Percentiles rank a stretch among this genome's conserved stretches.
phyloP scores from a whole-genome alignment of 2,113 vertebrate genomes.

The Silurus glanis region DNA sequence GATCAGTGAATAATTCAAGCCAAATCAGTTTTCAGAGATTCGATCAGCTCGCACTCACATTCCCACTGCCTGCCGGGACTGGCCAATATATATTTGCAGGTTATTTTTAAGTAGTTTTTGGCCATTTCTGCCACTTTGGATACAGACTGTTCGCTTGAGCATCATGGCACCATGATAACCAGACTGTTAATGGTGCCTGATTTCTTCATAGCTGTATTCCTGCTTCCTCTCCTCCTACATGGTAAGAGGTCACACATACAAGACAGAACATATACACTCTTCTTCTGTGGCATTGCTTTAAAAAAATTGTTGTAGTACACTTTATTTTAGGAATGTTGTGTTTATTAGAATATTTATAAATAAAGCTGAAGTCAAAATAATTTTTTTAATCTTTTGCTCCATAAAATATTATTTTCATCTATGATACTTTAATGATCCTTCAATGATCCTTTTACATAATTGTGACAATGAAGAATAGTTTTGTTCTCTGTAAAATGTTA shows the following conservation, averaged over 20 bases:
- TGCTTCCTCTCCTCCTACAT: slow-evolving; percentile 37
- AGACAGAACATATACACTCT: background rate
- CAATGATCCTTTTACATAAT: background rate
- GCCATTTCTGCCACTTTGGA: background rate
- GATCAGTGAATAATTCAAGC: slow-evolving; percentile 55
- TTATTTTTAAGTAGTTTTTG: background rate
- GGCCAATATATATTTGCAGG: background rate
- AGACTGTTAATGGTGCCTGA: slow-evolving; percentile 32
- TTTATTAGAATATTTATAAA: background rate
- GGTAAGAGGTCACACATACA: slow-evolving; percentile 50
- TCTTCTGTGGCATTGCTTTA: background rate
- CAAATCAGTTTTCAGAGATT: slow-evolving; percentile 54
- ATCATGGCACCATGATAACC: slow-evolving; percentile 57
- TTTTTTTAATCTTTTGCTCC: too few species aligned
- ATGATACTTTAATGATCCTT: background rate
- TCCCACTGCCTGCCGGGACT: slow-evolving; percentile 5
- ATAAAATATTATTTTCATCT: background rate
- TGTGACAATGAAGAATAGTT: background rate
- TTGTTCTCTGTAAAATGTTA: background rate
- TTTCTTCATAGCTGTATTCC: slow-evolving; percentile 35
- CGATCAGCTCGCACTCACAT: background rate
- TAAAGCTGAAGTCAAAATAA: too few species aligned
- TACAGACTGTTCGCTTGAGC: background rate
- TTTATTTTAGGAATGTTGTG: background rate
- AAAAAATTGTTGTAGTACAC: background rate